Base-by-base conservation (phyloP, 2,888 invertebrate genomes). In the Polia nebulosa region DNA sequence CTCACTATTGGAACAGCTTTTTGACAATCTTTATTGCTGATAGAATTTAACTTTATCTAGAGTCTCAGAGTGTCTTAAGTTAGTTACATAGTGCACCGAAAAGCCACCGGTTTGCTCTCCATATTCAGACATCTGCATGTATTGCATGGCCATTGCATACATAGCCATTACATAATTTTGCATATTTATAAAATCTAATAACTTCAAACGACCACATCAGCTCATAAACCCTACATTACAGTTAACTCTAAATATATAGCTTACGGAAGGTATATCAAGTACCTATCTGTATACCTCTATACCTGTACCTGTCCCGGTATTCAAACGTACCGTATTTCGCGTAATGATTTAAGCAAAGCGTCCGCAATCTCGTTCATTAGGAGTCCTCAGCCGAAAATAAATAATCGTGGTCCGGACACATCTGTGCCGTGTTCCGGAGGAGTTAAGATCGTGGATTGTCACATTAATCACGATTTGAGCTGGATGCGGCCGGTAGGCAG, bases 391-490 rank as follows among this genome's bases (percentile, higher is more conserved):
- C 81, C 77, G 74, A 88, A 88, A 88, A 87, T 88, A 89, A 89
- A 88, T 88, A 88, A 88, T 85, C 76, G 79, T 80, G 78, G 76
- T 27, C 58, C 45, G 64, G 81, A 75, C 83, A 80, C 71, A 80
- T 78, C 73, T 72, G 70, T 57, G 78, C 64, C 62, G 75, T 73
- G 89, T 90, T 87, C 89, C 87, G 83, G 87, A 82, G 69, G 78
- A 86, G 88, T 87, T 87, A 85, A 88, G 88, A 89, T 89, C 88
- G 68, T 65, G 76, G 85, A 84, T 89, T 89, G 91, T 89, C 89
- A 83, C 90, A 91, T 92, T 91, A 88, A 92, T 92, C 92, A 92
- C 87, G 89, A 89, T 88, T 90, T 88, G 87, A 88, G 87, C 80
- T 72, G 85, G 83, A 84, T 82, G 86, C 82, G 85, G 84, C 80